Base-by-base conservation (phyloP, 2,888 invertebrate species). In the Cybosia mesomella region DNA sequence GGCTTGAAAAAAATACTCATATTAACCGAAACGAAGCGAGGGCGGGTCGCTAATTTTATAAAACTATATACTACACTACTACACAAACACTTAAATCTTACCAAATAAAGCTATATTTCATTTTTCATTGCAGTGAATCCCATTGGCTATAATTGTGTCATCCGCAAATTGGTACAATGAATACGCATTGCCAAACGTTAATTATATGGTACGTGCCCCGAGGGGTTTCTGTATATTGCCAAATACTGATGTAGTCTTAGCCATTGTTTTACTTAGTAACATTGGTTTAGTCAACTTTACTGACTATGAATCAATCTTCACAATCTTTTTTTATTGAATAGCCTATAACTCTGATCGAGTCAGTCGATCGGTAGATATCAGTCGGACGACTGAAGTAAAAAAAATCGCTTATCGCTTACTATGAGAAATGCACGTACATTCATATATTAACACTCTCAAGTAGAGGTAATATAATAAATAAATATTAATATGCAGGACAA, bases 121-220 rank as follows among this genome's bases (percentile, higher is more conserved):
- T 36, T 58, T 66, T 66, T 65, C 49, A 59, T 65, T 57, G 5
- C 36, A 9, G 21, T 13, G 4, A 43, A 87, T 88, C 82, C 80
- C 75, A 84, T 86, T 84, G 87, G 73, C 77, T 79, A 83, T 85
- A 84, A 85, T 83, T 80, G 82, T 83, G 79, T 79, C 81, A 74
- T 76, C 83, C 83, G 82, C 83, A 87, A 88, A 89, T 87, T 85
- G 86, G 78, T 69, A 77, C 86, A 87, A 89, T 89, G 87, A 87
- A 87, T 86, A 87, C 84, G 82, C 84, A 86, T 87, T 83, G 85
- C 83, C 74, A 73, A 74, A 76, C 82, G 82, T 86, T 90, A 88
- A 88, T 90, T 89, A 87, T 86, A 86, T 73, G 73, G 76, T 43
- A 80, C 85, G 81, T 85, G 85, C 79, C 84, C 79, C 83, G 70